A percentile compares a stretch with the other conserved stretches of the same genome.
phyloP scores from a whole-genome alignment of 2,797 vertebrate species.

The Channallabes apus region DNA sequence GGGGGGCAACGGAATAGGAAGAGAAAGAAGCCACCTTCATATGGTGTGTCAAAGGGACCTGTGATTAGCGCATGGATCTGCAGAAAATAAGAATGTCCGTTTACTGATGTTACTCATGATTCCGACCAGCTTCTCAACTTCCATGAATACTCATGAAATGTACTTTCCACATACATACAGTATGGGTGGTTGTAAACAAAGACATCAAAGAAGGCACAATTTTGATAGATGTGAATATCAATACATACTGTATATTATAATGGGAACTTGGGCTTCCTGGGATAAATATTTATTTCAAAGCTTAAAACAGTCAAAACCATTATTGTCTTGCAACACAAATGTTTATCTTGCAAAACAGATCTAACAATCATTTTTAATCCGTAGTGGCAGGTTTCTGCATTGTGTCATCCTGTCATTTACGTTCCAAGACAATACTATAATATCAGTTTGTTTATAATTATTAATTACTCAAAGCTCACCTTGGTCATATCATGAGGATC shows the following conservation, averaged over 20 bases:
- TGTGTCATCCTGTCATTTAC: neutral
- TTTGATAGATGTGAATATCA: neutral
- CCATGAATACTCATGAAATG: constrained; percentile 3
- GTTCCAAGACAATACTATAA: neutral
- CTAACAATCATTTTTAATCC: neutral
- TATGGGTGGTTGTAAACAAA: neutral
- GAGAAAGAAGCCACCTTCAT: constrained; percentile 98
- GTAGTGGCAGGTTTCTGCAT: neutral
- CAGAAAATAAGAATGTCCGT: neutral
- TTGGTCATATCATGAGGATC: constrained; percentile 99
- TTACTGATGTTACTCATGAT: neutral
- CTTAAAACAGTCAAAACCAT: neutral
- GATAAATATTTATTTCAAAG: constrained; percentile 3
- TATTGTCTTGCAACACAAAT: neutral
- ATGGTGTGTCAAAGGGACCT: constrained; percentile 96
- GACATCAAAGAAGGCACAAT: neutral
- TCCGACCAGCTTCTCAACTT: neutral
- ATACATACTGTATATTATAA: neutral
- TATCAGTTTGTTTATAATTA: neutral
- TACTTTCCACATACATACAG: constrained; percentile 7
- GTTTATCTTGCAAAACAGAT: neutral
- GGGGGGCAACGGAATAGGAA: constrained; percentile 99
- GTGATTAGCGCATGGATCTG: constrained; percentile 98
- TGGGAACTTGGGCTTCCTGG: neutral
- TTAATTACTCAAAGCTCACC: constrained; percentile 71